Evolutionary conservation across 1,140 invertebrate species (phyloP).

Genomic region (Tetramorium alpestre): DNA sequence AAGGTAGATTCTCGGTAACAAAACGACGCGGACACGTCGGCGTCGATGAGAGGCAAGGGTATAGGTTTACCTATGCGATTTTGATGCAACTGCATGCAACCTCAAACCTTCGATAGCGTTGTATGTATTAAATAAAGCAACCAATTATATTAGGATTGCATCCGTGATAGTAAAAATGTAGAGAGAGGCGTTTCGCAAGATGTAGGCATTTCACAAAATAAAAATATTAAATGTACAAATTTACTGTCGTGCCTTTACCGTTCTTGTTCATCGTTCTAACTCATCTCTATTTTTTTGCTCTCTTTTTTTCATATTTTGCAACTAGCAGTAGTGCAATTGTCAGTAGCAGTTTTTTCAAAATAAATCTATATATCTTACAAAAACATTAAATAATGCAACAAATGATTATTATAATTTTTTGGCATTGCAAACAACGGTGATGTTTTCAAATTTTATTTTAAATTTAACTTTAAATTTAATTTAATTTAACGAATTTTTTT

Average conservation of each 20-base stretch:
- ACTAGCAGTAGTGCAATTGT: neutral
- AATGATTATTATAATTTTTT: neutral
- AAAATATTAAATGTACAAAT: neutral
- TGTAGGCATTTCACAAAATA: neutral
- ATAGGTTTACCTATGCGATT: constrained; percentile 70
- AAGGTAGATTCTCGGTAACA: constrained; percentile 64
- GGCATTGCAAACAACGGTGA: neutral
- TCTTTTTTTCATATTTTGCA: neutral
- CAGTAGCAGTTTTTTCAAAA: no score
- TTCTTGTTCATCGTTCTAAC: neutral
- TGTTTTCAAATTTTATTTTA: neutral
- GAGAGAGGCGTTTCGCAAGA: neutral
- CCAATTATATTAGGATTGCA: neutral
- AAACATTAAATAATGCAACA: neutral
- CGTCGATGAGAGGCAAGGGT: constrained; percentile 38
- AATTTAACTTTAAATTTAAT: no score
- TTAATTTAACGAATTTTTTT: neutral
- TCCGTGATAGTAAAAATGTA: neutral
- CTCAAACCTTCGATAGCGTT: neutral
- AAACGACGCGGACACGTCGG: constrained; percentile 17
- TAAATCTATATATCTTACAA: neutral
- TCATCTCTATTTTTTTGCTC: neutral
- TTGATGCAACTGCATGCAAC: constrained; percentile 68
- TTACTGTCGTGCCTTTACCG: no score
- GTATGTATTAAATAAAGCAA: neutral